These are phyloP conservation scores for Epirrhoe tristata DNA, from an alignment of 2,888 invertebrate genomes.

Conservation along the genomic window DNA sequence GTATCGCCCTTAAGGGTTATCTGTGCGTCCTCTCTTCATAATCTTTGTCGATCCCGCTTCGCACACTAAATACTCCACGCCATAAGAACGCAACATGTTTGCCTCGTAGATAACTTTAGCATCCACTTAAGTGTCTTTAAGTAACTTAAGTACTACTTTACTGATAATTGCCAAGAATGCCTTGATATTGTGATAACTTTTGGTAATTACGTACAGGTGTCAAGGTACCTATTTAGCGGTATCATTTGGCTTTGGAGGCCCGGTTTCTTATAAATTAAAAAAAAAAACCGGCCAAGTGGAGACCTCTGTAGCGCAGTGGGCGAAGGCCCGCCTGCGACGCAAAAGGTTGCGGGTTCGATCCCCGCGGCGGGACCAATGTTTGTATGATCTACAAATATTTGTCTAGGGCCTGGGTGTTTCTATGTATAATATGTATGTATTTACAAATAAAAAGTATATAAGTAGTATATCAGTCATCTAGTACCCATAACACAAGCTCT, in stretches of 20 bases:
- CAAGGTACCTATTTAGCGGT: constrained; percentile 25
- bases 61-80: constrained; percentile 41
- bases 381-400: too few relatives aligned
- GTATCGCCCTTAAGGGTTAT: too few relatives aligned
- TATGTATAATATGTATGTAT: too few relatives aligned
- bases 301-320: too few relatives aligned
- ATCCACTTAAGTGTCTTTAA: constrained; percentile 52
- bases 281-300: too few relatives aligned
- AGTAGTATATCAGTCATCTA: too few relatives aligned
- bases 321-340: too few relatives aligned
- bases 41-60: constrained; percentile 43
- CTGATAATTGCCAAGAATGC: constrained; percentile 46
- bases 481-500: too few relatives aligned
- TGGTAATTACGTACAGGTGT: constrained; percentile 43
- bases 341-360: too few relatives aligned
- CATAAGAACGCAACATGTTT: constrained; percentile 52
- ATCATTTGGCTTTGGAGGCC: constrained; percentile 10
- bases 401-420: too few relatives aligned
- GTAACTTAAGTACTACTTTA: constrained; percentile 51
- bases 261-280: neutral
- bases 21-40: constrained; percentile 27
- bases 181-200: constrained; percentile 45
- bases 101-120: constrained; percentile 49
- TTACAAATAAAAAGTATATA: too few relatives aligned
- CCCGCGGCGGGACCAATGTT: too few relatives aligned